Percentiles rank a stretch among this genome's conserved stretches.
These are phyloP conservation scores for Orthonyx spaldingii DNA, from an alignment of 2,113 vertebrate species.

Conservation along the genomic window DNA sequence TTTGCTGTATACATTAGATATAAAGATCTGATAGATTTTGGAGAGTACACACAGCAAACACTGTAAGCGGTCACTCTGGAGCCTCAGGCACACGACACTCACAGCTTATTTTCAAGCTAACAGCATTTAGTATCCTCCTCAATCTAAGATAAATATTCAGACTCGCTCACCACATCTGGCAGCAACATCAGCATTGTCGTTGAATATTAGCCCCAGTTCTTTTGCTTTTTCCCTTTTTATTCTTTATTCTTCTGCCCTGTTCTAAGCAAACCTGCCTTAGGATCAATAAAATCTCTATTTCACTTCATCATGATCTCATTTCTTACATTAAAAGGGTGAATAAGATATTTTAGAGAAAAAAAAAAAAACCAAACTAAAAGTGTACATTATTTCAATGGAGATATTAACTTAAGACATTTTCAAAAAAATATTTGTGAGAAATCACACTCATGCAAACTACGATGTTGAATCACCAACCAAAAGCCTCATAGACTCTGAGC, in stretches of 20 bases:
- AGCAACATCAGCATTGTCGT: not conserved
- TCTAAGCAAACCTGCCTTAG: not conserved
- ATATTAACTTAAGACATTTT: not conserved
- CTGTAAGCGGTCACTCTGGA: not conserved
- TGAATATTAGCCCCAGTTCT: not conserved
- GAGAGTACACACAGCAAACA: not conserved
- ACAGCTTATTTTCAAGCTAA: not conserved
- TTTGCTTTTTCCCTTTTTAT: not conserved
- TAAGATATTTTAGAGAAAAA: not conserved
- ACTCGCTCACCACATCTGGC: not conserved
- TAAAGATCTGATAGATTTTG: not conserved
- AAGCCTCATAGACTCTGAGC: not conserved
- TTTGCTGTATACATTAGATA: not conserved
- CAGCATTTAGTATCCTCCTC: not conserved
- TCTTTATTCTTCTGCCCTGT: not conserved
- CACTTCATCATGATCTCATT: not conserved
- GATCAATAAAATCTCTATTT: constrained; percentile 31
- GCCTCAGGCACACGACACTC: not conserved
- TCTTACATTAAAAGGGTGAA: not conserved
- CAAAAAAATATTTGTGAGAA: not conserved
- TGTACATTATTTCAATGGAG: not conserved
- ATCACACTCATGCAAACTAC: not conserved
- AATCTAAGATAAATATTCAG: not conserved
- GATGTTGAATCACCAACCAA: not conserved
- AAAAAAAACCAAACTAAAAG: rapidly evolving